Conservation (phyloP, 2,888 invertebrate genomes). For the Apodemia duryi region DNA sequence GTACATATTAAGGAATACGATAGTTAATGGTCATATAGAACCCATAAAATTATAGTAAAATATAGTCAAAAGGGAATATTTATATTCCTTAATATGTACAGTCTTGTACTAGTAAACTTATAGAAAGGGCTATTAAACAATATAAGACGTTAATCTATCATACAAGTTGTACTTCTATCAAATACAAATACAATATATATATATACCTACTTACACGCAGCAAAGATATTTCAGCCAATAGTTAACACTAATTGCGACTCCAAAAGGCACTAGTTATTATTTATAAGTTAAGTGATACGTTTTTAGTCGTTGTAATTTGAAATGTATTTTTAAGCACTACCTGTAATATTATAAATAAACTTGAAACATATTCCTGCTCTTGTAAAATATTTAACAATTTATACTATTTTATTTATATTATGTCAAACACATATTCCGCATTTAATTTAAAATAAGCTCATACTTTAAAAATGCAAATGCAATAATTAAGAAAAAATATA, state of each 20-base stretch:
- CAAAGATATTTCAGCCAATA: constrained; percentile 28
- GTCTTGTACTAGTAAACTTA: background rate
- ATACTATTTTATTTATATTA: no score
- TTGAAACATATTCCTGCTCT: background rate
- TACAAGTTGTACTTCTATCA: constrained; percentile 30
- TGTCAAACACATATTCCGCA: no score
- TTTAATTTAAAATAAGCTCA: no score
- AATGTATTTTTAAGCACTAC: constrained; percentile 13
- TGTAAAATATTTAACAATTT: background rate
- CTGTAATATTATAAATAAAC: background rate
- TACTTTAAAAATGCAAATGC: no score
- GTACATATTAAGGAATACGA: no score
- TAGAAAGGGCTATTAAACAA: background rate
- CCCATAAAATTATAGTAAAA: no score
- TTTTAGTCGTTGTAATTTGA: constrained; percentile 47
- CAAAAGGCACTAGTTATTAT: constrained; percentile 64
- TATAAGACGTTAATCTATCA: constrained; percentile 31
- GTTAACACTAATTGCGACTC: constrained; percentile 45
- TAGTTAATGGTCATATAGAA: no score
- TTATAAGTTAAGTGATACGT: constrained; percentile 47
- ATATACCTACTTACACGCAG: constrained; percentile 17
- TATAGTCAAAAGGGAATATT: no score
- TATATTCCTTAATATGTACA: no score
- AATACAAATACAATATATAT: constrained; percentile 20
- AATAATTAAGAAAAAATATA: no score